phyloP scores from a whole-genome alignment of 2,113 vertebrate genomes.

The Gallinago undulata region DNA sequence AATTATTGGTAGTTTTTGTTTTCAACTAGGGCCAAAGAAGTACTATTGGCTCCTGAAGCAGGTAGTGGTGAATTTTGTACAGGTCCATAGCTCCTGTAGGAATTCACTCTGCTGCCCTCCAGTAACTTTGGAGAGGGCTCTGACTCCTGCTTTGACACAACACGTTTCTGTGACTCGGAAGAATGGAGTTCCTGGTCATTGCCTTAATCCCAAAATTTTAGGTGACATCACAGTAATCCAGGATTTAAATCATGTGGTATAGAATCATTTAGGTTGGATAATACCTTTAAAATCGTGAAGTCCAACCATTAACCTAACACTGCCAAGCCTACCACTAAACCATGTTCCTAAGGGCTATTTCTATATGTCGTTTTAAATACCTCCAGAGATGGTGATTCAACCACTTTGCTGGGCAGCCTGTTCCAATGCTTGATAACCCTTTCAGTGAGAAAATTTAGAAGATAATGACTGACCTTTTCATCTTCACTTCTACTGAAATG shows the following conservation, averaged over 20 bases:
- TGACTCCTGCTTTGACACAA: background rate
- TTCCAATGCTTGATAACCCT: background rate
- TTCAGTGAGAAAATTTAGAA: background rate
- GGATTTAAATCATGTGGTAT: background rate
- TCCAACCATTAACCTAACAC: background rate
- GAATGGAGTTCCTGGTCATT: background rate
- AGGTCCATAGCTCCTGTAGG: background rate
- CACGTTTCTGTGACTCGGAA: background rate
- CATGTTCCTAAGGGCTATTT: background rate
- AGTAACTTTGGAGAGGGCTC: background rate
- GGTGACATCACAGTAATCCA: background rate
- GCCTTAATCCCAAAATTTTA: background rate
- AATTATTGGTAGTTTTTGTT: background rate
- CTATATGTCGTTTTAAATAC: background rate
- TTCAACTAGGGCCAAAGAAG: background rate
- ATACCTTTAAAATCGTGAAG: background rate
- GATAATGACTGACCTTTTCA: background rate
- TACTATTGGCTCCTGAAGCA: background rate
- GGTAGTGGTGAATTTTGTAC: background rate
- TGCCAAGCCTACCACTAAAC: background rate
- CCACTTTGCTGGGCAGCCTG: background rate
- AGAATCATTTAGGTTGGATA: background rate
- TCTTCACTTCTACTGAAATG: background rate
- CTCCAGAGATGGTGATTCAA: background rate
- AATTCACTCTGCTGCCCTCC: background rate